Conservation (phyloP, 2,113 vertebrate species). For the Oxygymnocypris stewartii region DNA sequence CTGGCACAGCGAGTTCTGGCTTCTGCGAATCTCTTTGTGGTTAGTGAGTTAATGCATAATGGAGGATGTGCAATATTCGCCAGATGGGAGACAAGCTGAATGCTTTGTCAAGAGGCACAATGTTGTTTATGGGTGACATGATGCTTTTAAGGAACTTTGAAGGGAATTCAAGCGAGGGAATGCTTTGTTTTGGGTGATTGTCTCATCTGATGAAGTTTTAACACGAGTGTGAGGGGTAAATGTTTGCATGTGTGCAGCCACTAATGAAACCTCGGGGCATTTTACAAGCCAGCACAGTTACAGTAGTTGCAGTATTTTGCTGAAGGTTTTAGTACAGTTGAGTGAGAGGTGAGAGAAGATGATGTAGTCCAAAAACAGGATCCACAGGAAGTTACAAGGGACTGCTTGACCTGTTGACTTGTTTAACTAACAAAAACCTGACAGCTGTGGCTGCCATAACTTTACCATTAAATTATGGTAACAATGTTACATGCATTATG, state of each 20-base stretch:
- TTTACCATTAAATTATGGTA: background rate
- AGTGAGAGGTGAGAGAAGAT: constrained; percentile 7
- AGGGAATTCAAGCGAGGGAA: constrained; percentile 7
- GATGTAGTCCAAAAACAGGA: constrained; percentile 24
- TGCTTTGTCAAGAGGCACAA: constrained; percentile 14
- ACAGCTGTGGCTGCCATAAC: constrained; percentile 11
- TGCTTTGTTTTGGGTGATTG: constrained; percentile 6
- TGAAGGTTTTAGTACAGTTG: background rate
- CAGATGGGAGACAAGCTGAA: constrained; percentile 32
- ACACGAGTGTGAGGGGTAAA: background rate
- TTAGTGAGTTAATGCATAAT: constrained; percentile 45
- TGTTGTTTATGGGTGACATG: constrained; percentile 28
- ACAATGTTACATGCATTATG: background rate
- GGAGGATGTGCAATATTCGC: constrained; percentile 23
- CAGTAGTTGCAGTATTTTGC: constrained; percentile 2
- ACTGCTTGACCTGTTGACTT: constrained; percentile 20
- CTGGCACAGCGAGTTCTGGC: constrained; percentile 22
- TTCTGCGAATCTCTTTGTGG: constrained; percentile 11
- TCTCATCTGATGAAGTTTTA: background rate
- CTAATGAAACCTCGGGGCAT: background rate
- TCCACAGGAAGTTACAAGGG: background rate
- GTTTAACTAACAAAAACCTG: background rate
- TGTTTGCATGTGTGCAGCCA: background rate
- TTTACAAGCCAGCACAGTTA: background rate
- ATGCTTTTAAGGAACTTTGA: constrained; percentile 23